Evolutionary conservation across 2,113 vertebrate species (phyloP).

Genomic region (Chamaetylas fuelleborni): DNA sequence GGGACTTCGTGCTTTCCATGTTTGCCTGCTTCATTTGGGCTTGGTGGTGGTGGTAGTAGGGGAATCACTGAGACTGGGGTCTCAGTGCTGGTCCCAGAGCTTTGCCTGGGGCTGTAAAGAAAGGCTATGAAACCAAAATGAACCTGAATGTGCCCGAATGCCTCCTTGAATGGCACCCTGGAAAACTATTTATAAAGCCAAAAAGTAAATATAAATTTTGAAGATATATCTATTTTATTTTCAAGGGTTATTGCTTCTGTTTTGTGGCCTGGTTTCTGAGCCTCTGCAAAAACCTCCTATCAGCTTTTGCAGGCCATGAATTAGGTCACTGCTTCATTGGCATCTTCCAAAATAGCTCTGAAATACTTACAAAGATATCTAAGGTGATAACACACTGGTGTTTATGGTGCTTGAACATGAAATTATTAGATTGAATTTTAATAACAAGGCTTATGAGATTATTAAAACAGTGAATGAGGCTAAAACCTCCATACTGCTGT

Average conservation of each 20-base stretch:
- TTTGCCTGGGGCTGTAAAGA: neutral
- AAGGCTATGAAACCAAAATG: neutral
- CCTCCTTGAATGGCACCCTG: neutral
- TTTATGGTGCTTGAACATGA: neutral
- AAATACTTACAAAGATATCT: neutral
- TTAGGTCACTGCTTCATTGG: slow-evolving; percentile 23
- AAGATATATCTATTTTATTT: neutral
- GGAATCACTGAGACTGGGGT: neutral
- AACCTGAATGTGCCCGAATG: neutral
- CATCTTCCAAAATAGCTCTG: slow-evolving; percentile 8
- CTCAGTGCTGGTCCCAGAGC: neutral
- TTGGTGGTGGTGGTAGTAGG: neutral
- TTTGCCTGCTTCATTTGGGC: neutral
- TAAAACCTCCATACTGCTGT: neutral
- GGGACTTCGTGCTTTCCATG: neutral
- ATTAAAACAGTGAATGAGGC: neutral
- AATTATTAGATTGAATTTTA: neutral
- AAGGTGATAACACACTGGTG: neutral
- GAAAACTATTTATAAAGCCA: neutral
- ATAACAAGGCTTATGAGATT: neutral
- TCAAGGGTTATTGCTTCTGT: neutral
- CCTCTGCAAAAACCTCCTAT: neutral
- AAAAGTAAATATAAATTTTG: neutral
- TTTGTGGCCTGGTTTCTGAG: neutral
- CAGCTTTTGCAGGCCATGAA: neutral